phyloP scores from a whole-genome alignment of 2,797 vertebrate genomes.

The Artibeus lituratus region DNA sequence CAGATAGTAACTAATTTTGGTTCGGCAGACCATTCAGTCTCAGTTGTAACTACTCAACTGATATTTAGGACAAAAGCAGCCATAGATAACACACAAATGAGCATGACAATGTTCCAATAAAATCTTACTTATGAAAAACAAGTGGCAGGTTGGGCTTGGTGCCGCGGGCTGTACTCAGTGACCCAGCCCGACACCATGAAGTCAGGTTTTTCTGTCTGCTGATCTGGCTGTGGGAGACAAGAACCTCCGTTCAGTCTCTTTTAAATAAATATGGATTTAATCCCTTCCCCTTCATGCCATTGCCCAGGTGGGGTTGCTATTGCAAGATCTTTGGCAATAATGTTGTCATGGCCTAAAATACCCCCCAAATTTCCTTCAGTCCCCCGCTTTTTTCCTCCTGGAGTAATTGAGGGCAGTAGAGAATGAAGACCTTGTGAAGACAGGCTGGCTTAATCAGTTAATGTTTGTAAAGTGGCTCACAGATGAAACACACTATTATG shows the following conservation, averaged over 20 bases:
- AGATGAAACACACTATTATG: slow-evolving; percentile 21
- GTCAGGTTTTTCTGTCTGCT: not conserved
- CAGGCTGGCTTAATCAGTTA: not conserved
- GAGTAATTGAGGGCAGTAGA: not conserved
- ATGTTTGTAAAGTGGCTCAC: slow-evolving; percentile 46
- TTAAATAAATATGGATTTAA: not conserved
- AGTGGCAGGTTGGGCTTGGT: not conserved
- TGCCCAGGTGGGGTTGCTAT: not conserved
- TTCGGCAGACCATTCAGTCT: not conserved
- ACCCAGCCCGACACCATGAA: not conserved
- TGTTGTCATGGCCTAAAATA: not conserved
- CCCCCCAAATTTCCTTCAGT: not conserved
- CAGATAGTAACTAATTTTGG: not conserved
- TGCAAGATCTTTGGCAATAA: not conserved
- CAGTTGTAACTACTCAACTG: not conserved
- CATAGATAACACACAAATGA: not conserved
- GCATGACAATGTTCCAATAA: not conserved
- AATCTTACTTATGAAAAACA: not conserved
- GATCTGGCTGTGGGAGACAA: not conserved
- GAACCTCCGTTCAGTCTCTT: not conserved
- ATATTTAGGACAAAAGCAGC: not conserved
- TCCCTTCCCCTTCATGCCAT: not conserved
- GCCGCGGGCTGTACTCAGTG: not conserved
- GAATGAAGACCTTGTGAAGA: slow-evolving; percentile 13
- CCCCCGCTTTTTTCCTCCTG: not conserved